A percentile compares a stretch with the other conserved stretches of the same genome.
phyloP scores from a whole-genome alignment of 2,888 invertebrate species.

The Stenichneumon culpator region DNA sequence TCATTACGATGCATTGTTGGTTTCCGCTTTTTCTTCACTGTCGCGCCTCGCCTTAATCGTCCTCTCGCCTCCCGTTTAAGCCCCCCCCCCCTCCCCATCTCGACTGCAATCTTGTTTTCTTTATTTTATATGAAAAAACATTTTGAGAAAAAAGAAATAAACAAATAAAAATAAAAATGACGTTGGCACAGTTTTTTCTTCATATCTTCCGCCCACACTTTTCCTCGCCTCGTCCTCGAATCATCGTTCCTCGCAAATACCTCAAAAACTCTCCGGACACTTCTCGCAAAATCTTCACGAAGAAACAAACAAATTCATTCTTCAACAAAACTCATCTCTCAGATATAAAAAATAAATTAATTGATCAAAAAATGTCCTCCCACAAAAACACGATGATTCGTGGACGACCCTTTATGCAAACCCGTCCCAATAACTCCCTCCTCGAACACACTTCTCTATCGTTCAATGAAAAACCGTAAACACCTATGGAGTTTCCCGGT shows the following conservation, averaged over 20 bases:
- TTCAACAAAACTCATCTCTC: neutral
- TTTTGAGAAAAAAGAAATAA: slow-evolving; percentile 7
- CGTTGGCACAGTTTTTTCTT: slow-evolving; percentile 24
- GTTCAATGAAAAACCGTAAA: slow-evolving; percentile 80
- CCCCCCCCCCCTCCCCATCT: slow-evolving; percentile 13
- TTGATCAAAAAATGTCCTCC: neutral
- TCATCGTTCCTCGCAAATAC: neutral
- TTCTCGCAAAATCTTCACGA: neutral
- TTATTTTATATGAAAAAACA: slow-evolving; percentile 26
- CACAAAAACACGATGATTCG: neutral
- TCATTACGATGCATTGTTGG: slow-evolving; percentile 74
- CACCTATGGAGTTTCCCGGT: slow-evolving; percentile 74
- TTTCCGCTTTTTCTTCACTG: slow-evolving; percentile 38
- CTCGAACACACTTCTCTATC: slow-evolving; percentile 68
- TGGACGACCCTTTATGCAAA: slow-evolving; percentile 28
- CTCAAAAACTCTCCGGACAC: neutral
- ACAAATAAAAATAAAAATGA: neutral
- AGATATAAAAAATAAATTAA: neutral
- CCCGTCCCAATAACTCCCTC: slow-evolving; percentile 7
- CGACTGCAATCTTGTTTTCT: neutral
- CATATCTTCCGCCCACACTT: slow-evolving; percentile 12
- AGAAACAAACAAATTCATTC: neutral
- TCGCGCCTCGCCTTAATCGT: neutral
- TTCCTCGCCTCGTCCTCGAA: neutral
- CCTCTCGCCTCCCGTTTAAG: neutral